These are phyloP conservation scores for Oxyteleia sp. DNA, from an alignment of 2,888 invertebrate species.

Conservation along the genomic window DNA sequence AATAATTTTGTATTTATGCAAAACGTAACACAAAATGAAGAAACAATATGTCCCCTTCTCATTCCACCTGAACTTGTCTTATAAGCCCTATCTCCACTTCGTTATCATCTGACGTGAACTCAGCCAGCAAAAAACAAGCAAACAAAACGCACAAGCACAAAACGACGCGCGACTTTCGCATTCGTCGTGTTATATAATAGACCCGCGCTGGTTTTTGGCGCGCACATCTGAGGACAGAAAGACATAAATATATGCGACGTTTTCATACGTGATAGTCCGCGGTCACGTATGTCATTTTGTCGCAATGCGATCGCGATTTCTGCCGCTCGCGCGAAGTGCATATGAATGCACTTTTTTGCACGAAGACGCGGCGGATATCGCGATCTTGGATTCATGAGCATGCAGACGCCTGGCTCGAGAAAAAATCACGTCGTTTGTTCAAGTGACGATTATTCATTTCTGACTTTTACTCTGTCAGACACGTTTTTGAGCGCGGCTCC, in stretches of 20 bases:
- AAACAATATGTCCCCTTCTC: background rate
- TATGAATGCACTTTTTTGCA: conserved; percentile 71
- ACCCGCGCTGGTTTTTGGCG: conserved; percentile 59
- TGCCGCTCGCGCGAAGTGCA: conserved; percentile 69
- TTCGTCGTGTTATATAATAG: conserved; percentile 59
- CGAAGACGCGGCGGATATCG: conserved; percentile 67
- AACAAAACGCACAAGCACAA: conserved; percentile 49
- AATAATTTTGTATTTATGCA: too few relatives aligned
- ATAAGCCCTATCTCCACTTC: background rate
- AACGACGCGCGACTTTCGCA: conserved; percentile 50
- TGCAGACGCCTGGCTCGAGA: conserved; percentile 66
- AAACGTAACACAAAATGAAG: too few relatives aligned
- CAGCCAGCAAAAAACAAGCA: conserved; percentile 15
- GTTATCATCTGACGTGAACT: conserved; percentile 13
- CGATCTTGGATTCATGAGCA: conserved; percentile 74
- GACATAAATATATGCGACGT: conserved; percentile 67
- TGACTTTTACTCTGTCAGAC: conserved; percentile 63
- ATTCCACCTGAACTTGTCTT: background rate
- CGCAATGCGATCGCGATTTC: conserved; percentile 74
- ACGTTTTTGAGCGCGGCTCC: conserved; percentile 43
- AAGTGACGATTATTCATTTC: conserved; percentile 70
- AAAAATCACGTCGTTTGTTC: conserved; percentile 75
- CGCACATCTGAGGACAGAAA: conserved; percentile 62
- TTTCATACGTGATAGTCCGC: conserved; percentile 70
- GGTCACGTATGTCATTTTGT: conserved; percentile 75